A percentile compares a stretch with the other conserved stretches of the same genome.
Conservation (phyloP, 2,113 vertebrate genomes). For the Chloropsis hardwickii region DNA sequence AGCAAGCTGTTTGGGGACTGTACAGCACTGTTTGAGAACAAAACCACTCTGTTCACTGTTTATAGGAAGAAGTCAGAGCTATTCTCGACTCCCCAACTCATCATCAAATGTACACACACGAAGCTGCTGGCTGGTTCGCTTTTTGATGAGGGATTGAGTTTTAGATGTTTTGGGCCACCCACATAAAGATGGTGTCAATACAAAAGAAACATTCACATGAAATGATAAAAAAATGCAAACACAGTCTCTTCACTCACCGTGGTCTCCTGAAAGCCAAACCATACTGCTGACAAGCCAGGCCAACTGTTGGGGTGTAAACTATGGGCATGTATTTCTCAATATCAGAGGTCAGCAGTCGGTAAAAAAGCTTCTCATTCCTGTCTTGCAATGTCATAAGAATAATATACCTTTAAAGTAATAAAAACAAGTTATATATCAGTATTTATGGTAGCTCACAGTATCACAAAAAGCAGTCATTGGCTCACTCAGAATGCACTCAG, state of each 20-base stretch:
- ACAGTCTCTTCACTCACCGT: slow-evolving; percentile 76
- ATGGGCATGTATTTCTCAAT: slow-evolving; percentile 97
- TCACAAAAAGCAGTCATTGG: neutral
- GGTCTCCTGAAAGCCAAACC: slow-evolving; percentile 94
- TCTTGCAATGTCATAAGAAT: slow-evolving; percentile 97
- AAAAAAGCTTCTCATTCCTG: slow-evolving; percentile 96
- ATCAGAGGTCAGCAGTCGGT: slow-evolving; percentile 91
- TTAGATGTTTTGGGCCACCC: neutral
- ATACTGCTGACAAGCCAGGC: slow-evolving; percentile 95
- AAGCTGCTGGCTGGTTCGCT: neutral
- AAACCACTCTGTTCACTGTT: slow-evolving; percentile 41
- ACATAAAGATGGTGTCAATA: neutral
- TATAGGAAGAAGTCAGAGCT: neutral
- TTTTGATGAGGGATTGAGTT: neutral
- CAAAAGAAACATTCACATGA: neutral
- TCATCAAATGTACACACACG: neutral
- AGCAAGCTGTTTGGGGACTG: neutral
- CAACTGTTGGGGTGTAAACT: slow-evolving; percentile 94
- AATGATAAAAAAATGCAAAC: neutral
- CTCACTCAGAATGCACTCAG: neutral
- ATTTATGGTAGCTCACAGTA: neutral
- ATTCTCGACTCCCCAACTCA: neutral
- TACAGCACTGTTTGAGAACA: slow-evolving; percentile 50
- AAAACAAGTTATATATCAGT: neutral
- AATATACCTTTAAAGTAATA: slow-evolving; percentile 83